Conservation (phyloP, 2,888 invertebrate species). For the Branchellion lobata region DNA sequence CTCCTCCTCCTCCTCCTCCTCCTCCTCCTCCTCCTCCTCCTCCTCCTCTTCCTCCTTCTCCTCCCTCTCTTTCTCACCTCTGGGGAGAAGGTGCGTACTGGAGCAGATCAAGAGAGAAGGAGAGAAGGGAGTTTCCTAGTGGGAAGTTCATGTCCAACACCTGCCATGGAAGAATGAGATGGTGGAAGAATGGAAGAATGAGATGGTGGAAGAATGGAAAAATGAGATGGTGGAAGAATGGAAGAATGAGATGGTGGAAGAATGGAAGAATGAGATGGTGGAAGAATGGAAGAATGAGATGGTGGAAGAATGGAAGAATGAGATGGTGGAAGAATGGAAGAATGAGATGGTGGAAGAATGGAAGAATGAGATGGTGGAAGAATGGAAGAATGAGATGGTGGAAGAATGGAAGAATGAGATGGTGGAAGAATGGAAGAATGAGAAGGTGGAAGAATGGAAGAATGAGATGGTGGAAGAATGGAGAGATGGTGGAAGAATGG, state of each 20-base stretch:
- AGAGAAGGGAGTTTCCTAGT: slow-evolving; percentile 84
- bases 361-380: not conserved
- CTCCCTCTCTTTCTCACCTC: too few relatives aligned
- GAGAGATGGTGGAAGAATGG: not conserved
- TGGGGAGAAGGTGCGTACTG: slow-evolving; percentile 81
- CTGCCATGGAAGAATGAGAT: slow-evolving; percentile 54
- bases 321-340: too few relatives aligned
- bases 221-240: not conserved
- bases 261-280: not conserved
- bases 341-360: too few relatives aligned
- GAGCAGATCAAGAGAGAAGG: slow-evolving; percentile 73
- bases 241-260: not conserved
- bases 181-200: too few relatives aligned
- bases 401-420: not conserved
- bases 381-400: not conserved
- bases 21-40: too few relatives aligned
- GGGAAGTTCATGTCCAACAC: slow-evolving; percentile 90
- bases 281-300: not conserved
- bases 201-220: slow-evolving; percentile 7
- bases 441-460: not conserved
- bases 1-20: too few relatives aligned
- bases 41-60: too few relatives aligned
- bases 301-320: too few relatives aligned
- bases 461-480: not conserved
- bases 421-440: not conserved